Evolutionary conservation across 1,140 invertebrate genomes (phyloP), one percentile per base, ranked within the genome.

Genomic region (Pararge aegeria): DNA sequence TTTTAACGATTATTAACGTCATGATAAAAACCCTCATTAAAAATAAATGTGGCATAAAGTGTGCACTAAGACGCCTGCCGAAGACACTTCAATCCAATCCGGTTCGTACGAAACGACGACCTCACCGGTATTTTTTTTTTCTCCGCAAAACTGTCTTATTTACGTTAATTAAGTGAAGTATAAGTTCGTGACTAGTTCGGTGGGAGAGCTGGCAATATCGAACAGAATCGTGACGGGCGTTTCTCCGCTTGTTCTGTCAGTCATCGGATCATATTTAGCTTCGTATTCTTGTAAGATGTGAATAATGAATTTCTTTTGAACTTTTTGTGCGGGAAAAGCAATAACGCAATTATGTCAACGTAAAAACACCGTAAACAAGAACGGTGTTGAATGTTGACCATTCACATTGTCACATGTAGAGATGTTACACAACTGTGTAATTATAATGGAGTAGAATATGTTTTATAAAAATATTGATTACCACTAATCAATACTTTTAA

Each of bases 101-200:
- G 85, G 83, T 87, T 86, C 64, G 53, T 50, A 66, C 55, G 71
- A 78, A 82, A 67, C 80, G 64, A 70, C 78, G 73, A 75, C 74
- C 78, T 78, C 64, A 53, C 51, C 52, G 54, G 55, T 63, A 61
- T 80, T 75, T 75, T 80, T 84, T 83, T 86, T 88, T 80, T 64
- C 62, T 81, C 80, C 75, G 78, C 78, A 75, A 87, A 87, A 86
- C 80, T 85, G 83, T 87, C 83, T 89, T 84, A 87, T 89, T 89
- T 89, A 85, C 73, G 79, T 75, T 89, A 87, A 87, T 89, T 87
- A 87, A 89, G 80, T 89, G 82, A 87, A 85, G 85, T 85, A 87
- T 87, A 87, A 85, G 80, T 79, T 89, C 86, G 86, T 89, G 86
- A 89, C 86, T 87, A 84, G 80, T 73, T 70, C 71, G 78, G 79